Percentiles rank a stretch among this genome's conserved stretches.
phyloP scores from a whole-genome alignment of 2,113 vertebrate genomes.

The Phalacrocorax carbo region DNA sequence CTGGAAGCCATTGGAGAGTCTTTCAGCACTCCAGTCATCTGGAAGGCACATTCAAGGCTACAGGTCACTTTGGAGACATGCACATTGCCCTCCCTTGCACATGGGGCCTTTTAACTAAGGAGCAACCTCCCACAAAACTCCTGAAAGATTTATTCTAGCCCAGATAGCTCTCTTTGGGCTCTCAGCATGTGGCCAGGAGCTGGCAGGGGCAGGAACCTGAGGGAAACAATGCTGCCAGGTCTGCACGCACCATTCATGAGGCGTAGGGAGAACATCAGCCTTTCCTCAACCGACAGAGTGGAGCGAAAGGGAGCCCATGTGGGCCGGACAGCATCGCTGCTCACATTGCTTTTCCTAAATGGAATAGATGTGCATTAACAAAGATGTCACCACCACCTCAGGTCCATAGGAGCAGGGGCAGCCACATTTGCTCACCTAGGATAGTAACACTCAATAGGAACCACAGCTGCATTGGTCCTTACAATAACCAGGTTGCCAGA shows the following conservation, averaged over 20 bases:
- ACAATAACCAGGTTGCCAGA: not conserved
- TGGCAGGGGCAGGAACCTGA: not conserved
- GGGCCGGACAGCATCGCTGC: not conserved
- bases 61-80: not conserved
- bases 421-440: not conserved
- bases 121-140: not conserved
- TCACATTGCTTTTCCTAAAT: not conserved
- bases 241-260: constrained; percentile 35
- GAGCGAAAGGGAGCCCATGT: not conserved
- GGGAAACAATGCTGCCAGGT: rapidly evolving
- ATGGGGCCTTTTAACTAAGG: not conserved
- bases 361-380: rapidly evolving
- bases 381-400: not conserved
- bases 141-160: not conserved
- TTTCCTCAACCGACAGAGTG: not conserved
- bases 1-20: not conserved
- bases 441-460: constrained; percentile 60
- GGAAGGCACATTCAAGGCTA: not conserved
- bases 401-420: too few species aligned
- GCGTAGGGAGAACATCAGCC: constrained; percentile 23
- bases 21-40: constrained; percentile 44
- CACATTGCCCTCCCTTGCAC: not conserved
- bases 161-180: not conserved
- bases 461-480: not conserved
- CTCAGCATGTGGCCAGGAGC: rapidly evolving